Conservation (phyloP, 2,113 vertebrate species). For the Aspidoscelis tigris region DNA sequence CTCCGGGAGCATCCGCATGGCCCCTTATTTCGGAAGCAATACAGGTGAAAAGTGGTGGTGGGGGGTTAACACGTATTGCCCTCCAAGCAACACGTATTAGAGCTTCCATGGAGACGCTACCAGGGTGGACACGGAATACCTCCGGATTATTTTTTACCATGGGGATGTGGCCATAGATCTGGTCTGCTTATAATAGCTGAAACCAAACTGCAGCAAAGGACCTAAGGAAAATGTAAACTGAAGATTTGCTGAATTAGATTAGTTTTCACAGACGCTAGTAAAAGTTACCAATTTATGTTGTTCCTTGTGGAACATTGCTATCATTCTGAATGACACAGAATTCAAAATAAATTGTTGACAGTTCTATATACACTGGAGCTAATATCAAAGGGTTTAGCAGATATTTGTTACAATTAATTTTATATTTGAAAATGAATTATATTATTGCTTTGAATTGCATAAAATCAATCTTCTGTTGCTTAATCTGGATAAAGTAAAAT, state of each 20-base stretch:
- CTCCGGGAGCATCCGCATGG: no score
- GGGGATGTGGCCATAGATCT: no score
- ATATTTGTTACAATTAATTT: slow-evolving; percentile 33
- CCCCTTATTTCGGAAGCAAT: no score
- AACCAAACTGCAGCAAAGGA: no score
- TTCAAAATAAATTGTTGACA: slow-evolving; percentile 21
- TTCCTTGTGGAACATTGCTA: slow-evolving; percentile 20
- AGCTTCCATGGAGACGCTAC: no score
- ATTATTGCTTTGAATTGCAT: neutral
- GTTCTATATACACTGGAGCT: slow-evolving; percentile 21
- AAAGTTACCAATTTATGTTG: neutral
- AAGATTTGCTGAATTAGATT: neutral
- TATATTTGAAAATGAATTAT: neutral
- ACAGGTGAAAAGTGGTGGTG: no score
- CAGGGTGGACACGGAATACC: no score
- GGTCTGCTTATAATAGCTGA: no score
- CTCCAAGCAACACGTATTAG: no score
- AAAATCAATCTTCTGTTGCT: neutral
- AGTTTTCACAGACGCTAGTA: slow-evolving; percentile 2
- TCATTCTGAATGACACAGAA: slow-evolving; percentile 1
- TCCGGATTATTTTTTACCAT: no score
- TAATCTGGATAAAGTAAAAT: slow-evolving; percentile 27
- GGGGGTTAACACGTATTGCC: no score
- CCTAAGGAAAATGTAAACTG: neutral
- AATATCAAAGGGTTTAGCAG: slow-evolving; percentile 20